Base-by-base conservation (phyloP, 1,140 invertebrate species). In the Drosophila aff. region DNA sequence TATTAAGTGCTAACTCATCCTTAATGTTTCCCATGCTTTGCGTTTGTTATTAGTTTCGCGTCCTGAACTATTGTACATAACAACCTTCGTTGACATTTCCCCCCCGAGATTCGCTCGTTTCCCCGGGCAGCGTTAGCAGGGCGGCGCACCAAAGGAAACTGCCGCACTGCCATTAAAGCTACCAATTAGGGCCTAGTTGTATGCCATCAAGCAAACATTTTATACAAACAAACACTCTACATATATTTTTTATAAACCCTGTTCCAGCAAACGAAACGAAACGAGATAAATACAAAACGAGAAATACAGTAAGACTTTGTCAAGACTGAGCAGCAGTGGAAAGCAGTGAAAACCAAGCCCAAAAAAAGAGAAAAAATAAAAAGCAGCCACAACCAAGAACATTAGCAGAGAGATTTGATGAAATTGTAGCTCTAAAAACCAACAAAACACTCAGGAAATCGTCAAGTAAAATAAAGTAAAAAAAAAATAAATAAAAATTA, bases 301-400 rank as follows among this genome's bases (percentile, higher is more conserved):
- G 47, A 79, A 78, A 78, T 50, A 79, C 73, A 87, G 80, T 68
- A 76, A 89, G 84, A 89, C 85, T 89, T 84, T 90, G 84, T 76
- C 84, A 89, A 89, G 84, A 89, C 84, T 89, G 84, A 89, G 61
- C 85, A 89, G 83, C 79, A 82, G 83, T 77, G 75, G 65, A 71
- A 77, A 87, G 65, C 63, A 87, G 65, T 76, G 84, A 61, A 44
- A 38, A 41, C n/a, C 66, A 74, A 41, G 36, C 60, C 65, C 75
- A 75, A 77, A 43, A 64, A 41, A 67, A 55, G 40, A 71, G 33
- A 60, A 73, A 43, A 44, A 53, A 52, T 10, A 64, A 40, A 58
- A 38, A 67, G 13, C 38, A 57, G 47, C 60, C 57, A 43, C 18
- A 68, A 52, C 21, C 41, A 0, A 68, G 40, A 61, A 53, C 52